These are phyloP conservation scores for Empis stercorea DNA, from an alignment of 2,888 invertebrate genomes.

Conservation along the genomic window DNA sequence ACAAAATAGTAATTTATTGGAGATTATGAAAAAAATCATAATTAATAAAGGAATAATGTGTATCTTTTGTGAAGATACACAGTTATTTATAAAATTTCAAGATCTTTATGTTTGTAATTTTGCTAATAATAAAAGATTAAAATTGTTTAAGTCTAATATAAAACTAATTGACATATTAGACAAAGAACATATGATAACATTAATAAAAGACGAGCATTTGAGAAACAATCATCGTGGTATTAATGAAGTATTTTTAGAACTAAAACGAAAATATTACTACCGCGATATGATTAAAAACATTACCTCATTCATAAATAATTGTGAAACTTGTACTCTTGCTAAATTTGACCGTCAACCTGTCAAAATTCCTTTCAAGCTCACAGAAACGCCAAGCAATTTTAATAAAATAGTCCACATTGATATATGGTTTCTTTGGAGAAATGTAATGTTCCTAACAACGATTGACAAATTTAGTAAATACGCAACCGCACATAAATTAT, in stretches of 20 bases:
- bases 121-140: conserved; percentile 1
- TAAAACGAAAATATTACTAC: background rate
- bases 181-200: background rate
- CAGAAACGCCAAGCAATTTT: background rate
- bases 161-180: background rate
- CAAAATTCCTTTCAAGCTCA: background rate
- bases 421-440: conserved; percentile 3
- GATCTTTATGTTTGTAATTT: no score
- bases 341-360: conserved; percentile 3
- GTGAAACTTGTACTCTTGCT: background rate
- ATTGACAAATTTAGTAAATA: conserved; percentile 2
- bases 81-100: background rate
- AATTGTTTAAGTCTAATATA: conserved; percentile 3
- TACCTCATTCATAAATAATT: background rate
- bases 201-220: background rate
- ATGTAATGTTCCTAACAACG: conserved; percentile 3
- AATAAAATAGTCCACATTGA: conserved; percentile 3
- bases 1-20: no score
- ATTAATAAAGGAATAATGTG: conserved; percentile 1
- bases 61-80: background rate
- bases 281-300: background rate
- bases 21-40: conserved; percentile 1
- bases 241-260: conserved; percentile 1
- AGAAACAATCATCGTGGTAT: conserved; percentile 1
- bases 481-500: background rate